phyloP scores from a whole-genome alignment of 1,140 invertebrate species.

The Coenobita brevimanus region DNA sequence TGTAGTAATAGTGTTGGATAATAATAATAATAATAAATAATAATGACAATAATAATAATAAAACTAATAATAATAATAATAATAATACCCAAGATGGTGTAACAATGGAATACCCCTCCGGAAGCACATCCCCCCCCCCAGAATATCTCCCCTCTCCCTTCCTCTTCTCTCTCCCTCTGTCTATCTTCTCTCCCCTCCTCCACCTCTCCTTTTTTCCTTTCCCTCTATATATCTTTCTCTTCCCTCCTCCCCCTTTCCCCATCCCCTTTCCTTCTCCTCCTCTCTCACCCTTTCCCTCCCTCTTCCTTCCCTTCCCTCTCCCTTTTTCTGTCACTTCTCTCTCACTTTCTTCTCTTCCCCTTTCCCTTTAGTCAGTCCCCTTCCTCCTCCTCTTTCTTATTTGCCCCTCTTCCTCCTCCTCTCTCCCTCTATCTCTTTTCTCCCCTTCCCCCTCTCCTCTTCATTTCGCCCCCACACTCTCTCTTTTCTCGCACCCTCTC shows the following conservation, averaged over 20 bases:
- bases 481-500: not conserved
- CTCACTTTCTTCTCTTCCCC: not conserved
- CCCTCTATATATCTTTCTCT: too few species aligned
- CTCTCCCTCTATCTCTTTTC: not conserved
- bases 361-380: not conserved
- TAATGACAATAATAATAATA: too few species aligned
- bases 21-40: too few species aligned
- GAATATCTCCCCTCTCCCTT: too few species aligned
- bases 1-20: too few species aligned
- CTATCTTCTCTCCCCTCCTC: too few species aligned
- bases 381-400: not conserved
- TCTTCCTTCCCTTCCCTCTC: not conserved
- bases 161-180: too few species aligned
- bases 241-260: not conserved
- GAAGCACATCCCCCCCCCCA: too few species aligned
- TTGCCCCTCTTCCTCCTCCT: not conserved
- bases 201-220: too few species aligned
- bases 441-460: not conserved
- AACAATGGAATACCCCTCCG: too few species aligned
- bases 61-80: too few species aligned
- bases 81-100: too few species aligned
- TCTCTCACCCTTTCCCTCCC: not conserved
- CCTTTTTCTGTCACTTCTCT: not conserved
- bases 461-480: not conserved
- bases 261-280: not conserved